Base-by-base conservation (phyloP, 2,888 invertebrate genomes). In the Clanis bilineata region DNA sequence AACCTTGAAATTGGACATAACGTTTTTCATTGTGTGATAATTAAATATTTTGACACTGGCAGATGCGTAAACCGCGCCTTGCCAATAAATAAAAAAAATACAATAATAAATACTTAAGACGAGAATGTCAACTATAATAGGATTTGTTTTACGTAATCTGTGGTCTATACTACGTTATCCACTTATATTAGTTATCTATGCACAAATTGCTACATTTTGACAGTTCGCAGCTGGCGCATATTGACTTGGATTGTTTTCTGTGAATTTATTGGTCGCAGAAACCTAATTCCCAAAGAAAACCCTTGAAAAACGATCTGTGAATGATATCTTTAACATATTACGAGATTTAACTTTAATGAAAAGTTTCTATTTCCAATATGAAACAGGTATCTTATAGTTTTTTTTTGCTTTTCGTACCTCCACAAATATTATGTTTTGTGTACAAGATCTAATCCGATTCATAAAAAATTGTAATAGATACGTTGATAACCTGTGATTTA, bases 191-290 rank as follows among this genome's bases (percentile, higher is more conserved):
- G 4, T 47, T 51, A 45, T 58, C 38, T 51, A 39, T 23, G 39
- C n/a, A 51, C 36, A 1, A 55, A 15, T 38, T 57, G 25, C 51
- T 47, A 7, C 64, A 70, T 73, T 81, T 86, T 90, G 89, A 90
- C 90, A 85, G 82, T 73, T 88, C 82, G 90, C 89, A 90, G 90
- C 90, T 90, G 90, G 85, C 81, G 80, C 79, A 82, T 75, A 77
- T 74, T 74, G 73, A 76, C 76, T 66, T 59, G 28, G 25, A 62
- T 64, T 76, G 83, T 82, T 84, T 83, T 83, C 80, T 83, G 79
- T 77, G 75, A 74, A 79, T 79, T 82, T 82, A 80, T 73, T 70
- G 71, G 75, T 77, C 72, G 63, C 70, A 75, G 64, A 71, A 76
- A 71, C 73, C 63, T 70, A 73, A 67, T 66, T 77, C 59, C 32